Evolutionary conservation across 2,797 vertebrate species (phyloP).

Genomic region (Anguilla anguilla): DNA sequence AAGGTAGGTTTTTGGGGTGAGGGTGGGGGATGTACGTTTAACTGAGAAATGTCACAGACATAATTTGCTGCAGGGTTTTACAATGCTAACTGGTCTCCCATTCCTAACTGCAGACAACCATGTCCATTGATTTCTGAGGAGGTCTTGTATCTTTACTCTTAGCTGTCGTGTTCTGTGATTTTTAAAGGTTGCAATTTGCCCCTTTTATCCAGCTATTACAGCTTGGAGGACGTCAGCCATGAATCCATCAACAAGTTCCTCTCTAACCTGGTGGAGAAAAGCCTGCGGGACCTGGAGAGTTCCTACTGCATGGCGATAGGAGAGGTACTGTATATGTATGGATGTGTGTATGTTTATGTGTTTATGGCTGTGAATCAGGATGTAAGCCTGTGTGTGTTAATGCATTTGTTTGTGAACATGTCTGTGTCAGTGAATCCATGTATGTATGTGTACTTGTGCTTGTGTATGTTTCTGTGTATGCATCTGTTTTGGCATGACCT

Average conservation of each 20-base stretch:
- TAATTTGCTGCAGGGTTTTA: neutral
- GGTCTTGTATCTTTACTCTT: neutral
- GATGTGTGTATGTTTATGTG: neutral
- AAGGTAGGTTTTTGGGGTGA: neutral
- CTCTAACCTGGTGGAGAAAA: constrained; percentile 87
- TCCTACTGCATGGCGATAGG: constrained; percentile 92
- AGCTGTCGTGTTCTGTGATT: neutral
- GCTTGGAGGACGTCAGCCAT: constrained; percentile 85
- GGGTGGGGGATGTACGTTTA: neutral
- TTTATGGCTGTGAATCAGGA: neutral
- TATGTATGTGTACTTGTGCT: too few relatives aligned
- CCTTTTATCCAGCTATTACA: constrained; percentile 86
- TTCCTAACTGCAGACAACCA: neutral
- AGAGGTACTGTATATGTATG: constrained; percentile 72
- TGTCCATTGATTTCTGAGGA: neutral
- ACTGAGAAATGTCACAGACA: neutral
- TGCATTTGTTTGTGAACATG: neutral
- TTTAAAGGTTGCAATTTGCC: neutral
- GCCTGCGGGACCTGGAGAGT: constrained; percentile 85
- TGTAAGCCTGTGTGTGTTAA: neutral
- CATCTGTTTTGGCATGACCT: neutral
- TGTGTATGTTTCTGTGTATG: neutral
- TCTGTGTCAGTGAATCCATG: neutral
- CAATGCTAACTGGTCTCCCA: neutral
- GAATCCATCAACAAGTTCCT: constrained; percentile 91